These are phyloP conservation scores for Aplodontia rufa DNA, from an alignment of 2,113 vertebrate species.

Conservation along the genomic window DNA sequence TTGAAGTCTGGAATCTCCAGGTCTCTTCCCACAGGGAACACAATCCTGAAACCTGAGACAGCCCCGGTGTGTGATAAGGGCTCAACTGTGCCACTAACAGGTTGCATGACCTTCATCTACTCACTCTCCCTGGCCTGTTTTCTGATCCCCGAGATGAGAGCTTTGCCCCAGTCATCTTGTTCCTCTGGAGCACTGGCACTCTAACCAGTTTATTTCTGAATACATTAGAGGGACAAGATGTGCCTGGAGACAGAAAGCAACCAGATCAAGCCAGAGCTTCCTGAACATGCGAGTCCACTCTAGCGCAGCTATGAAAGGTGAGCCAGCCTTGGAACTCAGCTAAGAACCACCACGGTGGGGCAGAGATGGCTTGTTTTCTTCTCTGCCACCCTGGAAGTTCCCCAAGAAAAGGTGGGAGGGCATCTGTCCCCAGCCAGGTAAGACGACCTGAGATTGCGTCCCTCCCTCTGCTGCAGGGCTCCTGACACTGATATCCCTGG, in stretches of 20 bases:
- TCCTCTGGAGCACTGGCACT: not conserved
- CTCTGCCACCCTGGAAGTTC: not conserved
- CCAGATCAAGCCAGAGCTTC: not conserved
- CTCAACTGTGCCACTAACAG: not conserved
- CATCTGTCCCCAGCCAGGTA: not conserved
- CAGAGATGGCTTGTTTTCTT: not conserved
- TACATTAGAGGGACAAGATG: not conserved
- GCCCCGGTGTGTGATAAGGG: not conserved
- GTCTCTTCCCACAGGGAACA: not conserved
- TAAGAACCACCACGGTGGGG: fast-evolving
- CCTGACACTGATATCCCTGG: slow-evolving; percentile 60
- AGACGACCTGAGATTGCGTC: slow-evolving; percentile 27
- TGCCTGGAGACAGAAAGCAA: not conserved
- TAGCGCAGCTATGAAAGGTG: not conserved
- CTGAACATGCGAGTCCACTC: fast-evolving
- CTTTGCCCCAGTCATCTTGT: not conserved
- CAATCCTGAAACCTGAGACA: not conserved
- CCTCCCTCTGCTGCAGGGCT: slow-evolving; percentile 12
- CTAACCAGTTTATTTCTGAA: not conserved
- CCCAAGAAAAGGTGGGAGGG: not conserved
- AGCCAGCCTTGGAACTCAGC: not conserved
- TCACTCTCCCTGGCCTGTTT: not conserved
- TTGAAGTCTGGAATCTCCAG: not conserved
- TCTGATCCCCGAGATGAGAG: not conserved
- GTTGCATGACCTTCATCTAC: not conserved